These are phyloP conservation scores for Chelon labrosus DNA, from an alignment of 2,797 vertebrate genomes.

Conservation along the genomic window DNA sequence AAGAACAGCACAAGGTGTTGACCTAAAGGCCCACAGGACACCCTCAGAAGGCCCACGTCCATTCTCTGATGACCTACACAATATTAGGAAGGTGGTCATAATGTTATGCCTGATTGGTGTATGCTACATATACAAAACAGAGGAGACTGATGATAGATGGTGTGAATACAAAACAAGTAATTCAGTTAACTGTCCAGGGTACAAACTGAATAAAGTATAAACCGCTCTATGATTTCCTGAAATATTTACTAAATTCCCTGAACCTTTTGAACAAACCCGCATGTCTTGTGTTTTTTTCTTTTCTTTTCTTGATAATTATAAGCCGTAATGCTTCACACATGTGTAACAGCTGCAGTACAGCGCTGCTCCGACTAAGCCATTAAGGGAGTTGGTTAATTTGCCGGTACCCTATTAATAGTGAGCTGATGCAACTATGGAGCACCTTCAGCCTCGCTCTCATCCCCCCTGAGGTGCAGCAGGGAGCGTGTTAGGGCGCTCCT, in stretches of 20 bases:
- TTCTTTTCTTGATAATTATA: slow-evolving; percentile 19
- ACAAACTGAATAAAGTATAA: not conserved
- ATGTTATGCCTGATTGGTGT: not conserved
- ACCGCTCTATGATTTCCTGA: not conserved
- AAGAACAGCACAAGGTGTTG: too few species aligned
- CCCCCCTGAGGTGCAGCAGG: slow-evolving; percentile 20
- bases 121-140: not conserved
- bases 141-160: not conserved
- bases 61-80: too few species aligned
- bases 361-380: slow-evolving; percentile 30
- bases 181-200: not conserved
- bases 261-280: not conserved
- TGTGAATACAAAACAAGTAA: not conserved
- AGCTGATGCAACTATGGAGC: slow-evolving; percentile 44
- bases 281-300: not conserved
- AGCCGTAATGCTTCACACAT: slow-evolving; percentile 25
- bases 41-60: too few species aligned
- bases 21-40: too few species aligned
- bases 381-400: slow-evolving; percentile 43
- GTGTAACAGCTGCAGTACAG: slow-evolving; percentile 45
- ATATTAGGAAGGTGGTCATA: too few species aligned
- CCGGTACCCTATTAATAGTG: slow-evolving; percentile 41
- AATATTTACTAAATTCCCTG: not conserved
- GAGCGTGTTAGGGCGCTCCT: slow-evolving; percentile 38
- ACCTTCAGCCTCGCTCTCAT: slow-evolving; percentile 39